These are phyloP conservation scores for Pediacus dermestoides DNA, from an alignment of 2,888 invertebrate genomes.

Conservation along the genomic window DNA sequence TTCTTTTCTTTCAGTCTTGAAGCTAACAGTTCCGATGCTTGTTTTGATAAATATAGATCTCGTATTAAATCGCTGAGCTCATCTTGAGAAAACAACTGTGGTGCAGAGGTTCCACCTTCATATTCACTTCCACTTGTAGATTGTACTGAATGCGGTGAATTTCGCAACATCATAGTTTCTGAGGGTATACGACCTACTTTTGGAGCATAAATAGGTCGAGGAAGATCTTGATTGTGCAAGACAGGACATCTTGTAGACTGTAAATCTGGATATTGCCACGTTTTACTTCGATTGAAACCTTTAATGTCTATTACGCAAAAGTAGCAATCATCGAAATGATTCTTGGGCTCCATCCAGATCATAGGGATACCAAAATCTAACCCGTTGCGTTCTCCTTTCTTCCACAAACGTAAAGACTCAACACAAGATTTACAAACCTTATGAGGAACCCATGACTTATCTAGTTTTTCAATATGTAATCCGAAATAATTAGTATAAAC, in stretches of 20 bases:
- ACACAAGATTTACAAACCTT: constrained; percentile 12
- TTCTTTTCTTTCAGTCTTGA: constrained; percentile 10
- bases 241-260: constrained; percentile 9
- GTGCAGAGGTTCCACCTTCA: constrained; percentile 7
- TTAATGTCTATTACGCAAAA: constrained; percentile 12
- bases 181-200: too few species aligned
- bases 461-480: too few species aligned
- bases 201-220: too few species aligned
- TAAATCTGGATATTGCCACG: constrained; percentile 13
- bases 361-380: constrained; percentile 13
- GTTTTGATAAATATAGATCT: constrained; percentile 13
- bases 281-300: constrained; percentile 14
- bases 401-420: constrained; percentile 15
- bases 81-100: constrained; percentile 14
- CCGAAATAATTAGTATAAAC: too few species aligned
- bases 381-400: constrained; percentile 11
- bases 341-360: constrained; percentile 11
- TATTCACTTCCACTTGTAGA: constrained; percentile 13
- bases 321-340: constrained; percentile 15
- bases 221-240: too few species aligned
- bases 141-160: not conserved
- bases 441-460: constrained; percentile 13
- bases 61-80: constrained; percentile 10
- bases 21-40: constrained; percentile 6
- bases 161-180: too few species aligned